Conservation (phyloP, 1,140 invertebrate species). For the Adoxophyes honmai region DNA sequence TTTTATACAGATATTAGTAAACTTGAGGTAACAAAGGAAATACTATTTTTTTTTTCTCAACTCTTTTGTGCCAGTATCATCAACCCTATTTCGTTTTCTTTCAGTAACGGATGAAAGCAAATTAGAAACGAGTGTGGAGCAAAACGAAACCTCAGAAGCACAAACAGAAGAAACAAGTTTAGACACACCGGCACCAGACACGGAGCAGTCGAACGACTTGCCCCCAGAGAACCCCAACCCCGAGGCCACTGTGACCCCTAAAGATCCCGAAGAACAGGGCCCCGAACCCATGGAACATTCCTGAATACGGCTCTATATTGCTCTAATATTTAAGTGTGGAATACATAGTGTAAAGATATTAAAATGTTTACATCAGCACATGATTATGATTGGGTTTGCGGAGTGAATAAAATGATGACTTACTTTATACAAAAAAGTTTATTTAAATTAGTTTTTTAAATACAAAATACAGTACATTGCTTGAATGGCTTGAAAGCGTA, state of each 20-base stretch:
- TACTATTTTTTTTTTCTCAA: no score
- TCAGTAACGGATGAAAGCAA: constrained; percentile 40
- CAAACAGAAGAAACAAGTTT: constrained; percentile 14
- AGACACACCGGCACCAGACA: constrained; percentile 16
- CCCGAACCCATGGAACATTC: no score
- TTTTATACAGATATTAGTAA: no score
- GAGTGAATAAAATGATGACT: constrained; percentile 10
- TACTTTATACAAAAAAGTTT: not conserved
- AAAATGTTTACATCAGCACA: not conserved
- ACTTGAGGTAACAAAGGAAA: no score
- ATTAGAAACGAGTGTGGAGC: constrained; percentile 35
- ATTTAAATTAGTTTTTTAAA: constrained; percentile 8
- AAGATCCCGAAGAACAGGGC: no score
- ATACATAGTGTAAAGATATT: constrained; percentile 1
- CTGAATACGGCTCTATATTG: no score
- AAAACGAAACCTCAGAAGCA: constrained; percentile 17
- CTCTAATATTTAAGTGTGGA: not conserved
- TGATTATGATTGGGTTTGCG: constrained; percentile 4
- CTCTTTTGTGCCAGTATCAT: no score
- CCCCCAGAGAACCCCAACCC: constrained; percentile 17
- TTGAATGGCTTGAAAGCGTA: not conserved
- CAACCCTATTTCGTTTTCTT: constrained; percentile 7
- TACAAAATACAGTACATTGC: not conserved
- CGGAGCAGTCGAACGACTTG: no score
- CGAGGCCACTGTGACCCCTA: not conserved